Conservation (phyloP, 2,888 invertebrate genomes). For the Campaea margaritaria region DNA sequence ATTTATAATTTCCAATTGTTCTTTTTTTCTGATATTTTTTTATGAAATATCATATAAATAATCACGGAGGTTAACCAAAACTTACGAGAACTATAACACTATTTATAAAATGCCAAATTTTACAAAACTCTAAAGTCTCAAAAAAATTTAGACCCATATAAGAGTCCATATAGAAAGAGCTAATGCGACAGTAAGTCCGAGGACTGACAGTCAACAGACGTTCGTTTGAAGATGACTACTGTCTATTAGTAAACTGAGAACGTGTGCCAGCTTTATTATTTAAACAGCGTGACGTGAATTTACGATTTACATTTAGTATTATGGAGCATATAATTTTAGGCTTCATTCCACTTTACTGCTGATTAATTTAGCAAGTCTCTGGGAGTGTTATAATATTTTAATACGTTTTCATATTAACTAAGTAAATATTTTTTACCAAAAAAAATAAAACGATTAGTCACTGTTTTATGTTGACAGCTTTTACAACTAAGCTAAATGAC, state of each 20-base stretch:
- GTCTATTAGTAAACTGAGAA: slow-evolving; percentile 22
- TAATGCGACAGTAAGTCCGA: not conserved
- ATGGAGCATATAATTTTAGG: slow-evolving; percentile 44
- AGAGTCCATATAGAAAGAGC: not conserved
- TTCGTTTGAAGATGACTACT: slow-evolving; percentile 12
- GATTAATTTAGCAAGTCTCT: slow-evolving; percentile 17
- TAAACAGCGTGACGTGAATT: slow-evolving; percentile 57
- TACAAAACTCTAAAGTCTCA: no score
- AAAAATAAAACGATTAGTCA: no score
- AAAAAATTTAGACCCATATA: no score
- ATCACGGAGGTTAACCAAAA: no score
- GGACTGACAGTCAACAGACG: not conserved
- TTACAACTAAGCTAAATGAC: no score
- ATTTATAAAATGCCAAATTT: no score
- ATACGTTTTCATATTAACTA: not conserved
- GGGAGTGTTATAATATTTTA: not conserved
- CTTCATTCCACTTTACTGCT: slow-evolving; percentile 26
- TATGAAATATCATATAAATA: no score
- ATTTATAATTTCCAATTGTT: no score
- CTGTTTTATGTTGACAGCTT: no score
- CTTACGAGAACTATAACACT: no score
- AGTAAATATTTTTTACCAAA: not conserved
- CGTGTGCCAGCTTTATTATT: slow-evolving; percentile 51
- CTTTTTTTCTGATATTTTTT: no score
- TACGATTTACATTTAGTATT: slow-evolving; percentile 58